Evolutionary conservation across 2,797 vertebrate species (phyloP).

Genomic region (Zonotrichia albicollis): DNA sequence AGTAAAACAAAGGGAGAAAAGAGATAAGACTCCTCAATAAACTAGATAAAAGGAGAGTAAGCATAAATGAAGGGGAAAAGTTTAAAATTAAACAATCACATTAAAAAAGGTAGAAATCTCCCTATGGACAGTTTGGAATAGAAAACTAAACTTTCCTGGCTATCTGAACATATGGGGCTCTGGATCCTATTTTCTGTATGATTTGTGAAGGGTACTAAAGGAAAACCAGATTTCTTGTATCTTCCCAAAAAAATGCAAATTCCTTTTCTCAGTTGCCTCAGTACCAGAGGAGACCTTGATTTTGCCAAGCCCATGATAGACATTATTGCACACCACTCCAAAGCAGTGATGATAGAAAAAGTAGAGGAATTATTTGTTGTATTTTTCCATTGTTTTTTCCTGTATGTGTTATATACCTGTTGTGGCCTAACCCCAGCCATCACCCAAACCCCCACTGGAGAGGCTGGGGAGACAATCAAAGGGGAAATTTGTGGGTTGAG

Average conservation of each 20-base stretch:
- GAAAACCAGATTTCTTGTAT: not conserved
- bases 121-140: not conserved
- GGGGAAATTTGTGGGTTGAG: not conserved
- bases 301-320: not conserved
- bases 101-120: not conserved
- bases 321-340: not conserved
- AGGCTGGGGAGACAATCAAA: not conserved
- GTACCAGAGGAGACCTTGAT: not conserved
- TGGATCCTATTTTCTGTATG: not conserved
- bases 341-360: not conserved
- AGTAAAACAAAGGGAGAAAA: not conserved
- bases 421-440: not conserved
- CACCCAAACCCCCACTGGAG: too few relatives aligned
- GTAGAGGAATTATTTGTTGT: not conserved
- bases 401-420: not conserved
- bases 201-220: not conserved
- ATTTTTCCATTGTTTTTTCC: not conserved
- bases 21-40: not conserved
- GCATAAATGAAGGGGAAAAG: not conserved
- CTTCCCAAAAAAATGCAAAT: not conserved
- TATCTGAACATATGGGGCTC: not conserved
- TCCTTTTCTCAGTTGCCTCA: not conserved
- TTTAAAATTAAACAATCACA: not conserved
- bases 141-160: not conserved
- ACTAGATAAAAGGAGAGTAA: not conserved